Conservation (phyloP, 2,888 invertebrate genomes). For the Boloria euphrosyne region DNA sequence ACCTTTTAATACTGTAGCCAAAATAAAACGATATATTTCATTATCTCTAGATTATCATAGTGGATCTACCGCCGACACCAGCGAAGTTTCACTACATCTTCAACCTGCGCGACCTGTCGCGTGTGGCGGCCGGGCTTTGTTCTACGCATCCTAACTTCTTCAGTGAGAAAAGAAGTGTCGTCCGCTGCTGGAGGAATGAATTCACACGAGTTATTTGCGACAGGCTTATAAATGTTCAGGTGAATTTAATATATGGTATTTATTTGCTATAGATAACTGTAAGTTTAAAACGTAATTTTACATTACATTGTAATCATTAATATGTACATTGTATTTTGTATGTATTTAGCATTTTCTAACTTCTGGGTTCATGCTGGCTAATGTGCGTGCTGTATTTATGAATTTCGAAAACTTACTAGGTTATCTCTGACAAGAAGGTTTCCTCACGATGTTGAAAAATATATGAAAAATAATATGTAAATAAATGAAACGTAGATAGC, state of each 20-base stretch:
- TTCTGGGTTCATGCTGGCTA: too few species aligned
- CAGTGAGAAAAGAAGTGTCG: conserved; percentile 85
- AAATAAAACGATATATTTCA: not conserved
- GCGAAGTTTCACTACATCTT: conserved; percentile 97
- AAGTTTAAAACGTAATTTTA: too few species aligned
- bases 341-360: too few species aligned
- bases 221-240: conserved; percentile 86
- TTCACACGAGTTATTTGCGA: conserved; percentile 94
- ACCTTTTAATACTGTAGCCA: not conserved
- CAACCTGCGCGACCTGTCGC: conserved; percentile 94
- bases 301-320: too few species aligned
- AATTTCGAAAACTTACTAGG: too few species aligned
- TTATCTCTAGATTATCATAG: conserved; percentile 83
- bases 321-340: too few species aligned
- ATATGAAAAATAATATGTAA: too few species aligned
- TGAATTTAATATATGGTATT: conserved; percentile 29
- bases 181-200: conserved; percentile 96
- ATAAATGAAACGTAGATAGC: too few species aligned
- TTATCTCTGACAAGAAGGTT: too few species aligned
- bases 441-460: too few species aligned
- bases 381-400: too few species aligned
- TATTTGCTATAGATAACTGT: not conserved
- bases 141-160: conserved; percentile 88
- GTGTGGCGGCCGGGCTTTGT: conserved; percentile 91
- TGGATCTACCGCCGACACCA: conserved; percentile 93